Conservation (phyloP, 2,888 invertebrate genomes). For the Eristalis arbustorum region DNA sequence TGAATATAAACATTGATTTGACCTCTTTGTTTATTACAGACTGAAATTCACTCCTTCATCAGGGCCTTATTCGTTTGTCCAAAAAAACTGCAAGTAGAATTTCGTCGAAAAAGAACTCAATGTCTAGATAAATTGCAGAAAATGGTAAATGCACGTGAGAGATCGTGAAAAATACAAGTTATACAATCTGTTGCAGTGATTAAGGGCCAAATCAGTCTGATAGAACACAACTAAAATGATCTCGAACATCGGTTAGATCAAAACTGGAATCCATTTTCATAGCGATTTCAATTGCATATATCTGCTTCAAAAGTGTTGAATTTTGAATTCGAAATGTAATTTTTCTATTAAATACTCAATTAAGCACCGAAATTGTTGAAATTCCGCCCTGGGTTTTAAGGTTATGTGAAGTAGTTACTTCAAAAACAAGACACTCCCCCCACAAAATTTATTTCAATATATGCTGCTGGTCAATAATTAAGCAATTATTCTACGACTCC, state of each 20-base stretch:
- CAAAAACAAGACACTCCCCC: neutral
- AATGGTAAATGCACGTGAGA: neutral
- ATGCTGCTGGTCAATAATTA: slow-evolving; percentile 11
- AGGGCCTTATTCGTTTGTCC: neutral
- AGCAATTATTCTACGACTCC: neutral
- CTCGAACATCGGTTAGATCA: neutral
- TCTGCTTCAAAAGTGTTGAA: neutral
- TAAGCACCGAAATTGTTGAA: neutral
- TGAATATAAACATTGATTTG: neutral
- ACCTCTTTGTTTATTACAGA: neutral
- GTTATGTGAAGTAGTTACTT: slow-evolving; percentile 42
- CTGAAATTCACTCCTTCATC: neutral
- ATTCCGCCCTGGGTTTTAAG: slow-evolving; percentile 43
- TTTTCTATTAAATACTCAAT: no score
- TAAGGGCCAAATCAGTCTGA: neutral
- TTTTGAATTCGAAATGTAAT: neutral
- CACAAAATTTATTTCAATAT: neutral
- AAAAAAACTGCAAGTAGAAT: neutral
- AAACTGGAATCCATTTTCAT: neutral
- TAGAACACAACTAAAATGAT: neutral
- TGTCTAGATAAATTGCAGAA: neutral
- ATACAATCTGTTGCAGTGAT: neutral
- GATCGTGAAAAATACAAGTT: neutral
- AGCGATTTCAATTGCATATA: neutral
- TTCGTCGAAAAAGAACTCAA: neutral